A percentile compares a stretch with the other conserved stretches of the same genome.
Evolutionary conservation across 2,888 invertebrate genomes (phyloP).

Genomic region (Parnassius mnemosyne): DNA sequence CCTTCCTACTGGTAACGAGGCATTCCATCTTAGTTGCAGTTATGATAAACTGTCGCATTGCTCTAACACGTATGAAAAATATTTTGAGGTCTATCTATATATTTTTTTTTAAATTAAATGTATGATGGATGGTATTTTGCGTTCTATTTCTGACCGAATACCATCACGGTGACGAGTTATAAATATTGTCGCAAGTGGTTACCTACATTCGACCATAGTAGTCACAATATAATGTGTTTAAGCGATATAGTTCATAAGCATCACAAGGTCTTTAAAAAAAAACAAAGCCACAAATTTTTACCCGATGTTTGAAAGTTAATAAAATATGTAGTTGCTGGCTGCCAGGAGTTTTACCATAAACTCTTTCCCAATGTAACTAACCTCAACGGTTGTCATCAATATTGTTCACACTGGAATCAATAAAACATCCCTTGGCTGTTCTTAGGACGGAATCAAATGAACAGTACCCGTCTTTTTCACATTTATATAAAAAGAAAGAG

Average conservation of each 20-base stretch:
- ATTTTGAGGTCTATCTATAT: too few species aligned
- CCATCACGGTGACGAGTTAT: too few species aligned
- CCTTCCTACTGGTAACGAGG: too few species aligned
- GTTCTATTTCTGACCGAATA: too few species aligned
- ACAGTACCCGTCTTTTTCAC: constrained; percentile 31
- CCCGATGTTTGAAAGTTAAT: constrained; percentile 28
- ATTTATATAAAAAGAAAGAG: constrained; percentile 38
- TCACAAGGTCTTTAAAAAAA: constrained; percentile 4
- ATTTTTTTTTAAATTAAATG: too few species aligned
- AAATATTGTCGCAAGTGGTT: too few species aligned
- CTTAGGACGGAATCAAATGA: constrained; percentile 30
- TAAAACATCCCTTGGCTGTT: constrained; percentile 48
- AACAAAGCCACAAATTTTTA: constrained; percentile 26
- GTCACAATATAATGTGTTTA: too few species aligned
- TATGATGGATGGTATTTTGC: too few species aligned
- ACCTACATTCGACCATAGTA: too few species aligned
- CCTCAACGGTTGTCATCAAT: constrained; percentile 39
- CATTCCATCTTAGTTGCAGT: too few species aligned
- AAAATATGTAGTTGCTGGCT: constrained; percentile 33
- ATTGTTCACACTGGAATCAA: constrained; percentile 53
- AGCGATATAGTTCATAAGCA: background rate
- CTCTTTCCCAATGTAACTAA: constrained; percentile 31
- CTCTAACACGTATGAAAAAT: too few species aligned
- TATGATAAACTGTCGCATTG: too few species aligned
- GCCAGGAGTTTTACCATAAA: constrained; percentile 29